Percentiles rank a stretch among this genome's conserved stretches.
phyloP scores from a whole-genome alignment of 1,140 invertebrate genomes.

The Pachyrhynchus sulphureomaculatus region DNA sequence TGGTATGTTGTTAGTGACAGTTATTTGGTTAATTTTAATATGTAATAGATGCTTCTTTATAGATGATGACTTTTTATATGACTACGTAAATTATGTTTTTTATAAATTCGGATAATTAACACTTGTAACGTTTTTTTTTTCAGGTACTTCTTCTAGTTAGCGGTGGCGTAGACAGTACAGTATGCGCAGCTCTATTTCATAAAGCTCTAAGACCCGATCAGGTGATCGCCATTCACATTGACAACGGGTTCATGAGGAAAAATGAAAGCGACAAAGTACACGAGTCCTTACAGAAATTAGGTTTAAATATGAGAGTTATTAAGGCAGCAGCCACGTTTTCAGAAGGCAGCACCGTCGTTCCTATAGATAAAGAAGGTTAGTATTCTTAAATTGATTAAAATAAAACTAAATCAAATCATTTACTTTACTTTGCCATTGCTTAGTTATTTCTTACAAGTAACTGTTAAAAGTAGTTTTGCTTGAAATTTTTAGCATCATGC shows the following conservation, averaged over 20 bases:
- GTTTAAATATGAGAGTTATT: slow-evolving; percentile 82
- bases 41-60: no score
- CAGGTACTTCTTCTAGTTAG: slow-evolving; percentile 83
- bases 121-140: slow-evolving; percentile 58
- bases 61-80: no score
- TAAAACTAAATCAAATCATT: background rate
- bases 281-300: slow-evolving; percentile 58
- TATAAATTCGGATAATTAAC: no score
- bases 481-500: no score
- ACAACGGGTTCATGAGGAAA: slow-evolving; percentile 99
- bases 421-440: background rate
- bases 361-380: slow-evolving; percentile 59
- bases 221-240: slow-evolving; percentile 95
- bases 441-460: no score
- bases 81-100: no score
- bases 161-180: slow-evolving; percentile 97
- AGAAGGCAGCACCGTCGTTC: slow-evolving; percentile 72
- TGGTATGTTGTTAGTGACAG: no score
- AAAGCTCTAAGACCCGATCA: slow-evolving; percentile 88
- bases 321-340: slow-evolving; percentile 25
- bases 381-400: slow-evolving; percentile 1
- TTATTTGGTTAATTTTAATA: no score
- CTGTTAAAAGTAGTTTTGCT: no score
- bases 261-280: slow-evolving; percentile 81
- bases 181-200: slow-evolving; percentile 92